Conservation (phyloP, 2,113 vertebrate genomes). For the Nanger granti region DNA sequence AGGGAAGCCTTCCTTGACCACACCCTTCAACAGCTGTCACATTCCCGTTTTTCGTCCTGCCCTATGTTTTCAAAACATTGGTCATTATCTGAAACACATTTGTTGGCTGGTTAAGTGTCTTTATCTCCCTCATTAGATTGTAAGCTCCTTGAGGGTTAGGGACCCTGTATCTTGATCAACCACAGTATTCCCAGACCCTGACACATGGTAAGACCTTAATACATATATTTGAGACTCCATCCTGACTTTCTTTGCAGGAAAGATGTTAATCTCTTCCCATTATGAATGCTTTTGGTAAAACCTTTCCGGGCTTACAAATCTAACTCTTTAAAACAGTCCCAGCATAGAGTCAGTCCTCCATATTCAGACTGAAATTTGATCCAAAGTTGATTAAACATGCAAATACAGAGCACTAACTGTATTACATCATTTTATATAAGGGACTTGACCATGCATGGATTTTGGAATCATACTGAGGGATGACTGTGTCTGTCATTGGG, state of each 20-base stretch:
- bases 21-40: background rate
- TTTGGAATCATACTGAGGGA: background rate
- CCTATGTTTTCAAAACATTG: background rate
- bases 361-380: background rate
- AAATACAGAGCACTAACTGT: background rate
- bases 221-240: background rate
- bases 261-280: background rate
- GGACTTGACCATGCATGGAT: background rate
- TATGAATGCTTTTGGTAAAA: slow-evolving; percentile 7
- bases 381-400: background rate
- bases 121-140: background rate
- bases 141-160: background rate
- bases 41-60: background rate
- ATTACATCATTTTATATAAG: background rate
- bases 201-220: background rate
- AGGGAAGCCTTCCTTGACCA: background rate
- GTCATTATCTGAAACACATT: background rate
- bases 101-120: background rate
- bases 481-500: background rate
- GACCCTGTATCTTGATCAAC: background rate
- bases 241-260: background rate
- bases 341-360: background rate
- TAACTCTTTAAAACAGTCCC: background rate
- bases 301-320: background rate
- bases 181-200: background rate